Evolutionary conservation across 2,797 vertebrate genomes (phyloP).

Genomic region (Dromococcyx pavoninus): DNA sequence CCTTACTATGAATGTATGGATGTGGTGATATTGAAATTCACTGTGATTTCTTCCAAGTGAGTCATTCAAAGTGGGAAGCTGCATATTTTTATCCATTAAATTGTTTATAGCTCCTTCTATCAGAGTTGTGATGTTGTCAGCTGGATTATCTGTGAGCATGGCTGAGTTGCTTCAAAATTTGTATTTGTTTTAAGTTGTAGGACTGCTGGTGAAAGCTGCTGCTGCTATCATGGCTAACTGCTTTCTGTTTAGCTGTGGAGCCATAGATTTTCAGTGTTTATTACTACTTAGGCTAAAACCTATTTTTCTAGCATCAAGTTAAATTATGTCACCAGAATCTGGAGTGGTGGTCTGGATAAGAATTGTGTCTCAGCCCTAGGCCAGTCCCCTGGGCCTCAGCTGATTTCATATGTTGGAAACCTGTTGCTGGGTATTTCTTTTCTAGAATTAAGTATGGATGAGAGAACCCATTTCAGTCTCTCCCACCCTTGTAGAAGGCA

Average conservation of each 20-base stretch:
- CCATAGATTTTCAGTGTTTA: background rate
- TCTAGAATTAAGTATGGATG: background rate
- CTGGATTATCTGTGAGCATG: background rate
- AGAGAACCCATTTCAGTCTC: rapidly evolving
- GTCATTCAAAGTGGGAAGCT: background rate
- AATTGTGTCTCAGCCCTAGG: rapidly evolving
- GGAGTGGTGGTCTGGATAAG: background rate
- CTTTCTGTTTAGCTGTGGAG: background rate
- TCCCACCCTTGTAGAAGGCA: background rate
- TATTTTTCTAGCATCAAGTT: background rate
- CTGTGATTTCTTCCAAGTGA: background rate
- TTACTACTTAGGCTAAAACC: background rate
- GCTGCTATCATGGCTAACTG: background rate
- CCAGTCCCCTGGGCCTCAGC: background rate
- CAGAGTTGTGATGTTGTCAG: background rate
- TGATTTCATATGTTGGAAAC: background rate
- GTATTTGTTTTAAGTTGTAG: background rate
- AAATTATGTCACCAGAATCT: background rate
- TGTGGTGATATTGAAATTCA: background rate
- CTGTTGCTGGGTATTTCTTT: background rate
- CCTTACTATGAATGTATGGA: background rate
- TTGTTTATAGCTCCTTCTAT: background rate
- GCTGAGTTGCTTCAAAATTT: background rate
- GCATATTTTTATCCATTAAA: background rate
- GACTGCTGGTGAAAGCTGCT: background rate